phyloP scores from a whole-genome alignment of 1,140 invertebrate species.

The Zaprionus vittiger region DNA sequence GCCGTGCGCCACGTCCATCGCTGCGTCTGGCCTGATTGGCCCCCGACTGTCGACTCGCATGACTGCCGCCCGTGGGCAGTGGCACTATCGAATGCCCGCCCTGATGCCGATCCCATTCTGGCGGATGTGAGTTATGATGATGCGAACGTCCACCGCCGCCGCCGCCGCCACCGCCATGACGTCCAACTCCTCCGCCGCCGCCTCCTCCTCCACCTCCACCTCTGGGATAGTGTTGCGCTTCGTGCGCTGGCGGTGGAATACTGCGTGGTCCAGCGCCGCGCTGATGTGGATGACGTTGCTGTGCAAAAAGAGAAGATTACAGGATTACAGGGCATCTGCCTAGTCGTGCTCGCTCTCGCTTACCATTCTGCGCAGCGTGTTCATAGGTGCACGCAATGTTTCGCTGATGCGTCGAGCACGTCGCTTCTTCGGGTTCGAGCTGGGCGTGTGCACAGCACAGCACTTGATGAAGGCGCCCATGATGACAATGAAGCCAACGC shows the following conservation, averaged over 20 bases:
- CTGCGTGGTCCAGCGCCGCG: conserved; percentile 85
- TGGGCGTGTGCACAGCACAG: conserved; percentile 99
- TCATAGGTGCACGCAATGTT: conserved; percentile 94
- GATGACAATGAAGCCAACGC: conserved; percentile 95
- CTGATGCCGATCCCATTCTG: conserved; percentile 80
- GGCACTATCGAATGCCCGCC: conserved; percentile 75
- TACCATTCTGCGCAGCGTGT: conserved; percentile 91
- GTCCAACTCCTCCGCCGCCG: conserved; percentile 27
- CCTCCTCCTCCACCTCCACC: conserved; percentile 39
- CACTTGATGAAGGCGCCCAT: conserved; percentile 99
- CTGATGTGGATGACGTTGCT: conserved; percentile 85
- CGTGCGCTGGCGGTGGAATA: conserved; percentile 85
- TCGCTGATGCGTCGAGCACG: conserved; percentile 94
- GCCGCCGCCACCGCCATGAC: conserved; percentile 20
- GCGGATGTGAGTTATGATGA: conserved; percentile 68
- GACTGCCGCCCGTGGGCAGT: conserved; percentile 67
- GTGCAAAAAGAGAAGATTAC: conserved; percentile 27
- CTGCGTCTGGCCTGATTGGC: conserved; percentile 73
- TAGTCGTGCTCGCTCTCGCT: neutral
- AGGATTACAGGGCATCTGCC: neutral
- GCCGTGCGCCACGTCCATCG: conserved; percentile 65
- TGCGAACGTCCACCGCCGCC: conserved; percentile 55
- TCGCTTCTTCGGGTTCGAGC: conserved; percentile 97
- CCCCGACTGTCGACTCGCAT: conserved; percentile 64
- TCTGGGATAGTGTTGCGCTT: conserved; percentile 68